Evolutionary conservation across 2,113 vertebrate genomes (phyloP).

Genomic region (Garra rufa): DNA sequence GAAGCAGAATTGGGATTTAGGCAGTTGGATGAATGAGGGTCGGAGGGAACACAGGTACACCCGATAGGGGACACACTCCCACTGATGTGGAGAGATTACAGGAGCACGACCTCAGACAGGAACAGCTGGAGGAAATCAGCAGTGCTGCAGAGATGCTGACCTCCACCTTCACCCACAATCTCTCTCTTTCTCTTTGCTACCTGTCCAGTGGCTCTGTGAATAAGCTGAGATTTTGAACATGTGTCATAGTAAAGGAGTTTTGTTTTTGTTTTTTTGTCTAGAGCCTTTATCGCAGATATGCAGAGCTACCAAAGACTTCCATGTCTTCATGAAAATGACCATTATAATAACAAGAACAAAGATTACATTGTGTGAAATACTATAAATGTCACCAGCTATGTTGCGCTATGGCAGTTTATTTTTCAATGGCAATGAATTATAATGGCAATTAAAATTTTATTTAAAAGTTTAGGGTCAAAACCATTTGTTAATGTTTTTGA

Average conservation of each 20-base stretch:
- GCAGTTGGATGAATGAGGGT: conserved; percentile 23
- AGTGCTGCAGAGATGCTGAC: conserved; percentile 21
- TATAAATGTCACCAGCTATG: background rate
- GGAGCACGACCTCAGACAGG: conserved; percentile 4
- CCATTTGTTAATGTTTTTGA: background rate
- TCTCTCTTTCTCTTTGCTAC: conserved; percentile 24
- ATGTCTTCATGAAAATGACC: background rate
- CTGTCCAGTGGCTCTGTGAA: conserved; percentile 11
- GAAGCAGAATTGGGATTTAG: conserved; percentile 29
- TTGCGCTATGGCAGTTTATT: too few species aligned
- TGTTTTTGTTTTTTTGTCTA: too few species aligned
- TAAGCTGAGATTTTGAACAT: background rate
- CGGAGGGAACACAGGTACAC: background rate
- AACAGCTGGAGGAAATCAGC: conserved; percentile 35
- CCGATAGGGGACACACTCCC: background rate
- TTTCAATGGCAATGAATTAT: too few species aligned
- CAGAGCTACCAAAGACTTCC: background rate
- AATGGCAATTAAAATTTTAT: too few species aligned
- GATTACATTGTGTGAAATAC: background rate
- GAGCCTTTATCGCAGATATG: background rate
- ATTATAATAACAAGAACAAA: background rate
- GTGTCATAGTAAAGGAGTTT: background rate
- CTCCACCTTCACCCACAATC: conserved; percentile 23
- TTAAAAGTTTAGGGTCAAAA: background rate
- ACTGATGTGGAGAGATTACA: conserved; percentile 24